Conservation (phyloP, 35 echinoderm and acorn worm genomes). For the Ophioderma brevispina region DNA sequence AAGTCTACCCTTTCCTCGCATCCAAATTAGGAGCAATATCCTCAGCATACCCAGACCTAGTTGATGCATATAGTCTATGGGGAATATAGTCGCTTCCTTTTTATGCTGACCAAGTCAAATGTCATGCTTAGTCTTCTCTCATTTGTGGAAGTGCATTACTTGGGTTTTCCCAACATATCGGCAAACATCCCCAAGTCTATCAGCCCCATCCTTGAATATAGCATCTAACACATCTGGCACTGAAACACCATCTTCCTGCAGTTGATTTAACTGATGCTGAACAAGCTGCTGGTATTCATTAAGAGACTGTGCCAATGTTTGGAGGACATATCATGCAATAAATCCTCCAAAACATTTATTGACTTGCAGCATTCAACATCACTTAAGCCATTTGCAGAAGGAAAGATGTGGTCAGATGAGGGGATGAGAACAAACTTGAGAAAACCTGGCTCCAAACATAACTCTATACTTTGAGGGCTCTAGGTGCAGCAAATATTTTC, state of each 20-base stretch:
- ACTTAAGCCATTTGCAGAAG: background rate
- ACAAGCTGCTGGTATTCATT: background rate
- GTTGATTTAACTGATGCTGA: background rate
- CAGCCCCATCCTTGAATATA: background rate
- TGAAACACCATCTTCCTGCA: background rate
- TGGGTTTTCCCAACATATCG: background rate
- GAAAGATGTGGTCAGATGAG: background rate
- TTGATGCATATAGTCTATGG: too few relatives aligned
- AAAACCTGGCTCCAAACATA: background rate
- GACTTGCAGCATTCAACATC: background rate
- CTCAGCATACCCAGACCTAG: slow-evolving; percentile 63
- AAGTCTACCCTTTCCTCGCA: slow-evolving; percentile 59
- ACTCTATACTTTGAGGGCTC: background rate
- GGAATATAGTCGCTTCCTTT: too few relatives aligned
- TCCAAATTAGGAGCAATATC: slow-evolving; percentile 65
- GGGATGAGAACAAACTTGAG: background rate
- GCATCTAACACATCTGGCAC: background rate
- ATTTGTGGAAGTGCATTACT: too few relatives aligned
- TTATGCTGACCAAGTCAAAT: too few relatives aligned
- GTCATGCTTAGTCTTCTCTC: too few relatives aligned
- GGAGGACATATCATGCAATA: too few relatives aligned
- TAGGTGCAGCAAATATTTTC: too few relatives aligned
- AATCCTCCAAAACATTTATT: background rate
- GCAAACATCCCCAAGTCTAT: background rate
- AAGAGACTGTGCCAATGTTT: background rate